Evolutionary conservation across 2,888 invertebrate genomes (phyloP).

Genomic region (Microctonus hyperodae): DNA sequence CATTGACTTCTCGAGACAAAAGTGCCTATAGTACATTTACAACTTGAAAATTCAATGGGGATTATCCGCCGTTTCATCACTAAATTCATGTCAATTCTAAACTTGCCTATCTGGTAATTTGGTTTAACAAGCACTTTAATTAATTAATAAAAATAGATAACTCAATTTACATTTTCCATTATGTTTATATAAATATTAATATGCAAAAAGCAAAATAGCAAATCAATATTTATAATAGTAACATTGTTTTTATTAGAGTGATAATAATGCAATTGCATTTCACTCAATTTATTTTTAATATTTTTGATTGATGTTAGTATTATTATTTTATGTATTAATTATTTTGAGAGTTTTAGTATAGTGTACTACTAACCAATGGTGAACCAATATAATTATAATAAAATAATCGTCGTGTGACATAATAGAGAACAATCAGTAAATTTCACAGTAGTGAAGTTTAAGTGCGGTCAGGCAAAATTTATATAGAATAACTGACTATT

Average conservation of each 20-base stretch:
- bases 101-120: neutral
- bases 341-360: too few relatives aligned
- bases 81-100: neutral
- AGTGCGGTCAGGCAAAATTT: constrained; percentile 26
- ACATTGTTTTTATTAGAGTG: too few relatives aligned
- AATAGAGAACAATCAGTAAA: constrained; percentile 16
- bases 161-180: neutral
- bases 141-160: neutral
- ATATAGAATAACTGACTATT: neutral
- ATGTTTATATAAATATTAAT: too few relatives aligned
- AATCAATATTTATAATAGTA: too few relatives aligned
- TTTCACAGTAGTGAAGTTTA: constrained; percentile 28
- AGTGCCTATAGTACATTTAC: neutral
- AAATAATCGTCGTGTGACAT: neutral
- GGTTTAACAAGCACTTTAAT: neutral
- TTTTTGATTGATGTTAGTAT: neutral
- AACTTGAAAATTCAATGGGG: constrained; percentile 10
- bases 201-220: too few relatives aligned
- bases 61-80: neutral
- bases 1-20: constrained; percentile 23
- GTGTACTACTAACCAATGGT: too few relatives aligned
- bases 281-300: neutral
- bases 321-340: neutral
- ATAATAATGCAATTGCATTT: too few relatives aligned
- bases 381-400: constrained; percentile 8